A percentile compares a stretch with the other conserved stretches of the same genome.
Evolutionary conservation across 2,797 vertebrate genomes (phyloP).

Genomic region (Anas acuta): DNA sequence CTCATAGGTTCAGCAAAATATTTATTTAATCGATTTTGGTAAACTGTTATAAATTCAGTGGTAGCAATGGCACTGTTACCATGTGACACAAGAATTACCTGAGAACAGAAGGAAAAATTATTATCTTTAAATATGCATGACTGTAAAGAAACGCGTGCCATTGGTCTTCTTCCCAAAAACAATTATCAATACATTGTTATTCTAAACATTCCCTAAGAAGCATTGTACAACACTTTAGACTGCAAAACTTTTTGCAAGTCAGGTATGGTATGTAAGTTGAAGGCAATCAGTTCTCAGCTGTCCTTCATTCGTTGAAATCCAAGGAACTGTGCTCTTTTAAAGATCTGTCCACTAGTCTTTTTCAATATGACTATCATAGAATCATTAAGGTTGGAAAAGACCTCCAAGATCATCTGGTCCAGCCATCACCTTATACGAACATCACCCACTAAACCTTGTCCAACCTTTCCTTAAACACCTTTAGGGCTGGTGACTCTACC

Average conservation of each 20-base stretch:
- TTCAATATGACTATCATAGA: background rate
- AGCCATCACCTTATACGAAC: no score
- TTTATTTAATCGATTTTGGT: background rate
- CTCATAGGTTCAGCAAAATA: background rate
- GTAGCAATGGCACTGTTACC: background rate
- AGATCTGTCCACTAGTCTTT: background rate
- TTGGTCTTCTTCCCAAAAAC: background rate
- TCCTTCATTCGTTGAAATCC: background rate
- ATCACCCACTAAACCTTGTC: no score
- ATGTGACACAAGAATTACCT: background rate
- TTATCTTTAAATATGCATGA: background rate
- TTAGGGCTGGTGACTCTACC: no score
- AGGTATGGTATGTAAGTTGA: background rate
- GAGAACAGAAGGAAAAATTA: background rate
- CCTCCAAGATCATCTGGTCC: no score
- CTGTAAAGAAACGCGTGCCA: background rate
- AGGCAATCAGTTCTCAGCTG: background rate
- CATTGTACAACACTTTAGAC: no score
- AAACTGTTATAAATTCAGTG: background rate
- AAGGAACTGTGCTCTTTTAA: background rate
- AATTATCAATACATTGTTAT: background rate
- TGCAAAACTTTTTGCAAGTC: background rate
- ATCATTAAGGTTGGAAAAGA: no score
- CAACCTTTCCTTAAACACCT: no score
- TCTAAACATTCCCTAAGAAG: background rate